Evolutionary conservation across 2,888 invertebrate genomes (phyloP).

Genomic region (Noctuana brunneofusca): DNA sequence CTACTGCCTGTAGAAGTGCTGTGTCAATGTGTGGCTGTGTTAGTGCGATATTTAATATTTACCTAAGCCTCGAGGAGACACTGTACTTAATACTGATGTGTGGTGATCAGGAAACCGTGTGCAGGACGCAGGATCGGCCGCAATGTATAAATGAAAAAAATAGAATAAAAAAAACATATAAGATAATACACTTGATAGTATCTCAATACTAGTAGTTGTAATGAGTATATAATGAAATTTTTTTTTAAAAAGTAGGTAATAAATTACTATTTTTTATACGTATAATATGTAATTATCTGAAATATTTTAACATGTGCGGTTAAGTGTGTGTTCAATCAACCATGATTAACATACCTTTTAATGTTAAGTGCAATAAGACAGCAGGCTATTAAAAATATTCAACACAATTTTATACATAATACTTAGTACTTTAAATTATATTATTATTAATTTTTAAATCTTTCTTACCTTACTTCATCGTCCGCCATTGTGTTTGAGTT

Average conservation of each 20-base stretch:
- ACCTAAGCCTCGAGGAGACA: conserved; percentile 66
- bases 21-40: conserved; percentile 24
- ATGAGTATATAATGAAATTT: no score
- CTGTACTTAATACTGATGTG: conserved; percentile 61
- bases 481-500: conserved; percentile 91
- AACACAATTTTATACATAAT: no score
- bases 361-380: neutral
- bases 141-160: conserved; percentile 37
- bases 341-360: neutral
- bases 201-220: no score
- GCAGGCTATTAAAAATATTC: no score
- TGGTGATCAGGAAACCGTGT: conserved; percentile 39
- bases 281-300: no score
- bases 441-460: neutral
- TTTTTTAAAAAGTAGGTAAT: no score
- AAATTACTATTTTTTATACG: no score
- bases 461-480: conserved; percentile 95
- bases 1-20: conserved; percentile 7
- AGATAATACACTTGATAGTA: conserved; percentile 41
- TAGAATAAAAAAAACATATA: conserved; percentile 41
- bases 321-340: no score
- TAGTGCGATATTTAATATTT: conserved; percentile 32
- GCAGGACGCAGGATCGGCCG: conserved; percentile 39
- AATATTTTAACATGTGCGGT: no score
- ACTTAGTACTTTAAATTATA: no score